These are phyloP conservation scores for Myotis findleyi DNA, from an alignment of 2,797 vertebrate genomes.

Conservation along the genomic window DNA sequence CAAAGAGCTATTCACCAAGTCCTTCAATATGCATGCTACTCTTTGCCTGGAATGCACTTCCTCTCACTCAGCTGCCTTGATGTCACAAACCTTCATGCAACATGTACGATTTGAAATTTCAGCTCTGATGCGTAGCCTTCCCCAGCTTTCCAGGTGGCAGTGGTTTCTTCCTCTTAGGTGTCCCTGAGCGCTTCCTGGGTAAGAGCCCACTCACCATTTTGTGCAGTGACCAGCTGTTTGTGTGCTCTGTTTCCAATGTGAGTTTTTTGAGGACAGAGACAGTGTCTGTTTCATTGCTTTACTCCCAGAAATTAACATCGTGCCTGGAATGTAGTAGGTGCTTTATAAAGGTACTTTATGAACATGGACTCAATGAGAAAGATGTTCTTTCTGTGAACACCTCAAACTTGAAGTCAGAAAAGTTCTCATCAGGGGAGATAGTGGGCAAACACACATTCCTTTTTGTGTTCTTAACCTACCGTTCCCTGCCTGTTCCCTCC, in stretches of 20 bases:
- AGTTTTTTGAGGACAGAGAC: background rate
- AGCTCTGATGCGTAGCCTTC: background rate
- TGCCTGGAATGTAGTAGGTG: background rate
- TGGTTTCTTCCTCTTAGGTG: background rate
- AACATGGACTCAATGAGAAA: background rate
- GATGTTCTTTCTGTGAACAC: background rate
- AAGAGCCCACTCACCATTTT: background rate
- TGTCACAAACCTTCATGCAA: background rate
- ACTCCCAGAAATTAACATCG: background rate
- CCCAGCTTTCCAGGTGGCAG: background rate
- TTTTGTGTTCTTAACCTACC: background rate
- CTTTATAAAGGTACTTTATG: background rate
- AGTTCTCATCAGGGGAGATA: background rate
- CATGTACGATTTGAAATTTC: background rate
- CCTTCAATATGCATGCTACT: background rate
- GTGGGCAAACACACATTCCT: background rate
- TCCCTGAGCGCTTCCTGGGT: background rate
- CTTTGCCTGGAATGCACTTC: background rate
- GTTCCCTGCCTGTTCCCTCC: background rate
- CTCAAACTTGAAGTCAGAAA: background rate
- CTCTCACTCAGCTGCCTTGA: background rate
- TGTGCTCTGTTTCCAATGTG: background rate
- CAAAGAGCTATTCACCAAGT: background rate
- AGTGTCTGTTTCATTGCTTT: background rate
- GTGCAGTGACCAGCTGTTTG: background rate